Conservation (phyloP, 2,888 invertebrate species). For the Morpho deidamia region DNA sequence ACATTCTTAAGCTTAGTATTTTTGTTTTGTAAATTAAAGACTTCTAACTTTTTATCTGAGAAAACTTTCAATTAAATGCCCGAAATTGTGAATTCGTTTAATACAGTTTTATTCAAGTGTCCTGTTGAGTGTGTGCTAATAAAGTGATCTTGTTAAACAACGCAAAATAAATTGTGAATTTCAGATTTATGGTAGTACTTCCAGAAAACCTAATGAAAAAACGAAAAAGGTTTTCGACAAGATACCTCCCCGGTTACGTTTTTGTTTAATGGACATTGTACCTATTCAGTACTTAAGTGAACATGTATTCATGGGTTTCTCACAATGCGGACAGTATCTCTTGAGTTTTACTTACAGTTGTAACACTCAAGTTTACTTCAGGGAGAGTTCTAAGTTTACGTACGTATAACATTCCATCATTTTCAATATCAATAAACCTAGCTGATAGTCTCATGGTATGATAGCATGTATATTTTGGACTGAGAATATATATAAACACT, state of each 20-base stretch:
- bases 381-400: conserved; percentile 71
- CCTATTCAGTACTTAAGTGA: conserved; percentile 80
- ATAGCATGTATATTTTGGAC: too few species aligned
- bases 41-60: conserved; percentile 1
- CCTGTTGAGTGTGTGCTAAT: not conserved
- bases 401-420: conserved; percentile 39
- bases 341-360: conserved; percentile 88
- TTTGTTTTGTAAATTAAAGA: conserved; percentile 17
- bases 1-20: conserved; percentile 19
- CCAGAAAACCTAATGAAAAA: conserved; percentile 59
- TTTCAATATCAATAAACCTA: too few species aligned
- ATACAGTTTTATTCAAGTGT: not conserved
- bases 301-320: conserved; percentile 96
- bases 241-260: conserved; percentile 78
- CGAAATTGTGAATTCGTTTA: not conserved
- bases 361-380: conserved; percentile 74
- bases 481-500: too few species aligned
- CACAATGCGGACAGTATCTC: conserved; percentile 95
- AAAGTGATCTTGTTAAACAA: not conserved
- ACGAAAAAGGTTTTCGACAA: conserved; percentile 70
- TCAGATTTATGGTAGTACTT: conserved; percentile 73
- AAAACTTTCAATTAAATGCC: not conserved
- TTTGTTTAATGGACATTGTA: conserved; percentile 81
- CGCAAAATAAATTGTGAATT: conserved; percentile 22
- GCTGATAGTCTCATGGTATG: too few species aligned